Conservation (phyloP, 2,113 vertebrate species). For the Suricata suricatta region DNA sequence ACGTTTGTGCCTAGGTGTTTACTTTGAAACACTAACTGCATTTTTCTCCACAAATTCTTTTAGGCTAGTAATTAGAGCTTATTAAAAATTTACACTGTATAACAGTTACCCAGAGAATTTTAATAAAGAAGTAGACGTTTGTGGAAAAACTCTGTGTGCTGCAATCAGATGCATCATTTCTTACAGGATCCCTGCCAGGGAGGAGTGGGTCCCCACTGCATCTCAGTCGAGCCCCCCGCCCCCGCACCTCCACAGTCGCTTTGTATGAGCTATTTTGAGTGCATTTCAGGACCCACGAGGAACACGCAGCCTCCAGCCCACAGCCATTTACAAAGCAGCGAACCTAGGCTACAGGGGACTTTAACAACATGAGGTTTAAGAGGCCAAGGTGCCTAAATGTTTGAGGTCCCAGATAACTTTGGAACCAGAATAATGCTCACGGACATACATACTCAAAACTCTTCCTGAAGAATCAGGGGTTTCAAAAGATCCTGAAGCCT, state of each 20-base stretch:
- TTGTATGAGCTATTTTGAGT: not conserved
- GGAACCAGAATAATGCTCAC: not conserved
- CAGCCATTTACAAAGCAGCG: fast-evolving
- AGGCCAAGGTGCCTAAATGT: not conserved
- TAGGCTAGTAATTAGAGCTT: conserved; percentile 45
- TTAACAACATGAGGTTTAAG: not conserved
- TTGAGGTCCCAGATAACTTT: not conserved
- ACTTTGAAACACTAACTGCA: not conserved
- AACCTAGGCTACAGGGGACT: not conserved
- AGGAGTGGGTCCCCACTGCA: not conserved
- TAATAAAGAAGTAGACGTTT: not conserved
- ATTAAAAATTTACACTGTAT: conserved; percentile 48
- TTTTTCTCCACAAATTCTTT: conserved; percentile 36
- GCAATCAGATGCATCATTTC: not conserved
- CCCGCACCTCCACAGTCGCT: not conserved
- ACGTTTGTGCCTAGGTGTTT: not conserved
- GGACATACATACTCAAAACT: not conserved
- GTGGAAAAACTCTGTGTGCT: not conserved
- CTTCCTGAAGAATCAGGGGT: not conserved
- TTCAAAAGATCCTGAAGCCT: not conserved
- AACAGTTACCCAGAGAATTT: conserved; percentile 5
- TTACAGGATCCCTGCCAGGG: not conserved
- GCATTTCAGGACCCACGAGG: not conserved
- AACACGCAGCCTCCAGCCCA: not conserved
- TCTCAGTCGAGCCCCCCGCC: not conserved